A percentile compares a stretch with the other conserved stretches of the same genome.
Evolutionary conservation across 2,113 vertebrate genomes (phyloP).

Genomic region (Plestiodon gilberti): DNA sequence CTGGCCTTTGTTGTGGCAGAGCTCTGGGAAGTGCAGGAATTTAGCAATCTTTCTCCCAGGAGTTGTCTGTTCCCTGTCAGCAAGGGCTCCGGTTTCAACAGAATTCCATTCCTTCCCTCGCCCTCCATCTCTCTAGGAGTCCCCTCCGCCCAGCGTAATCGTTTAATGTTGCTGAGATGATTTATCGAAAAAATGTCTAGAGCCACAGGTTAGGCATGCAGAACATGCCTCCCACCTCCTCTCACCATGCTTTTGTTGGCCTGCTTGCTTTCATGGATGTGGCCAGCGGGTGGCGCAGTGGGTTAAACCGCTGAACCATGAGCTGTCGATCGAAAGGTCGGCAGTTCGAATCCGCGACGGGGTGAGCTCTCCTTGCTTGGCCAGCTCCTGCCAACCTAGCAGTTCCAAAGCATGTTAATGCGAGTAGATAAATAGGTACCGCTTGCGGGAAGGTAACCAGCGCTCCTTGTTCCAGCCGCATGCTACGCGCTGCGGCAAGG

Average conservation of each 20-base stretch:
- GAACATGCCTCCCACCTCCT: background rate
- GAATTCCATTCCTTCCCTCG: conserved; percentile 3
- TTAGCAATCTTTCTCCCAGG: conserved; percentile 14
- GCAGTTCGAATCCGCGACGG: too few species aligned
- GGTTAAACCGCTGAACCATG: too few species aligned
- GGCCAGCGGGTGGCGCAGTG: too few species aligned
- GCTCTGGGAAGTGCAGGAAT: conserved; percentile 33
- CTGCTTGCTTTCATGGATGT: too few species aligned
- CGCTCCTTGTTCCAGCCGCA: too few species aligned
- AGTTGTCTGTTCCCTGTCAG: conserved; percentile 19
- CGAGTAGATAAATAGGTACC: too few species aligned
- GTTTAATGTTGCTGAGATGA: conserved; percentile 50
- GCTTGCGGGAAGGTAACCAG: too few species aligned
- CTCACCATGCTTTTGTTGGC: background rate
- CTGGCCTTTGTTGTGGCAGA: conserved; percentile 45
- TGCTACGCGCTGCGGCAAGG: too few species aligned
- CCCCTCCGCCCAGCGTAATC: conserved; percentile 15
- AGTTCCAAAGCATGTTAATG: too few species aligned
- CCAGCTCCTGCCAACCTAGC: too few species aligned
- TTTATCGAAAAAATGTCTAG: conserved; percentile 34
- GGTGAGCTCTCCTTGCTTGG: too few species aligned
- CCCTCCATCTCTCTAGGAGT: background rate
- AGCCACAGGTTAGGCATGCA: conserved; percentile 16
- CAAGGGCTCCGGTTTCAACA: conserved; percentile 34
- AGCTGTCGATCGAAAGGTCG: too few species aligned